A percentile compares a stretch with the other conserved stretches of the same genome.
phyloP scores from a whole-genome alignment of 2,113 vertebrate species.

The Panurus biarmicus region DNA sequence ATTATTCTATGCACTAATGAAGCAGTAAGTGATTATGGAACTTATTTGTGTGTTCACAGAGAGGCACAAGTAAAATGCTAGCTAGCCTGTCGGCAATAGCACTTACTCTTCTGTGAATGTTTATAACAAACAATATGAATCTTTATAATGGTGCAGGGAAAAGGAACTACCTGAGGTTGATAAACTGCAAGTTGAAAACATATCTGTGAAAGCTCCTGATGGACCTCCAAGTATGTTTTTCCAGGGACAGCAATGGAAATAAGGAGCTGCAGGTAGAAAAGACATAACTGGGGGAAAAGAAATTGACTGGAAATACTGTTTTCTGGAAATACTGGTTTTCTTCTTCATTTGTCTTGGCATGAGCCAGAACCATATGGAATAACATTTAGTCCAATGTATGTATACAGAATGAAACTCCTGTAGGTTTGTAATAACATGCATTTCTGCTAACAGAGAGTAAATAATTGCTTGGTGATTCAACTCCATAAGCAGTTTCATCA shows the following conservation, averaged over 20 bases:
- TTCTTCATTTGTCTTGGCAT: neutral
- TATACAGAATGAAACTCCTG: neutral
- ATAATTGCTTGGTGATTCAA: neutral
- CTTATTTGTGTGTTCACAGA: neutral
- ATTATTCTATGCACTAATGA: neutral
- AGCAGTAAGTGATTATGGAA: neutral
- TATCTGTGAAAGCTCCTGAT: rapidly evolving
- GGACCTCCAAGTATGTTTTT: neutral
- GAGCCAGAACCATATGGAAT: neutral
- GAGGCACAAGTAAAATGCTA: neutral
- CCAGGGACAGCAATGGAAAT: neutral
- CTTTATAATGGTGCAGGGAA: neutral
- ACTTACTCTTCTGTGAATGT: neutral
- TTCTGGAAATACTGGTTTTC: neutral
- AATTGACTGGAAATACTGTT: neutral
- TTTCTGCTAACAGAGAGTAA: neutral
- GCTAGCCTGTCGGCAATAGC: neutral
- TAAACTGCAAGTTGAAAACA: neutral
- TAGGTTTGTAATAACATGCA: neutral
- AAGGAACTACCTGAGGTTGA: rapidly evolving
- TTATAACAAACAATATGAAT: neutral
- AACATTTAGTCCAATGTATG: neutral
- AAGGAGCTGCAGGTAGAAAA: neutral
- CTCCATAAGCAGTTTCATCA: neutral
- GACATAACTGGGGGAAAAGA: rapidly evolving